Conservation (phyloP, 1,140 invertebrate genomes). For the Papilio polyxenes region DNA sequence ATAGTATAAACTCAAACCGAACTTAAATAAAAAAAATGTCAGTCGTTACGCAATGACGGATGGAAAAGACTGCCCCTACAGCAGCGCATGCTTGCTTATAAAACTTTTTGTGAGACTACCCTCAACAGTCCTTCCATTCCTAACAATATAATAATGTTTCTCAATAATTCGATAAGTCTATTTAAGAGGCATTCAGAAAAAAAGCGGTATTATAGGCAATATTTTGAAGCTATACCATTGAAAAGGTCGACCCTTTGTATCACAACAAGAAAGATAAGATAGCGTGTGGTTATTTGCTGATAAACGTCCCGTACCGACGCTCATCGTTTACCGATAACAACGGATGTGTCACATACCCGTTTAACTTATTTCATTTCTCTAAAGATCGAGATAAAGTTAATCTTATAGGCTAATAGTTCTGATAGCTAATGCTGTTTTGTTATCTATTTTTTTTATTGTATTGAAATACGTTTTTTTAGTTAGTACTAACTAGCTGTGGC, state of each 20-base stretch:
- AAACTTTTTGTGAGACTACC: no score
- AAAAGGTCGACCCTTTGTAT: slow-evolving; percentile 38
- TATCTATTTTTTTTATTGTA: slow-evolving; percentile 37
- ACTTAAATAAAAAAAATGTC: no score
- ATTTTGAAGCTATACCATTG: slow-evolving; percentile 32
- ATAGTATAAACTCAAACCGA: no score
- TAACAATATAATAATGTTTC: not conserved
- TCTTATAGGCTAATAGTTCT: not conserved
- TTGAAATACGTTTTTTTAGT: no score
- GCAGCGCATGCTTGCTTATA: no score
- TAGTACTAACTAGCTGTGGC: no score
- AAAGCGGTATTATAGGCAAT: not conserved
- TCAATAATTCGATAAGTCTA: not conserved
- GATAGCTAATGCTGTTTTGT: not conserved
- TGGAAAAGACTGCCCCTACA: no score
- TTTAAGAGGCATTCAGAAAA: not conserved
- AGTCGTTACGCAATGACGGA: no score
- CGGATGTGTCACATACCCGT: slow-evolving; percentile 25
- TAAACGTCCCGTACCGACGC: slow-evolving; percentile 27
- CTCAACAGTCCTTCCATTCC: no score
- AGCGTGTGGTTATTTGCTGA: slow-evolving; percentile 24
- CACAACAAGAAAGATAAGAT: slow-evolving; percentile 38
- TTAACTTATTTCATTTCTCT: slow-evolving; percentile 29
- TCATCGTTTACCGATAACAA: slow-evolving; percentile 34
- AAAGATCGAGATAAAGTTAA: slow-evolving; percentile 33